Percentiles rank a stretch among this genome's conserved stretches.
Evolutionary conservation across 2,888 invertebrate genomes (phyloP).

Genomic region (Ennomos quercinarius): DNA sequence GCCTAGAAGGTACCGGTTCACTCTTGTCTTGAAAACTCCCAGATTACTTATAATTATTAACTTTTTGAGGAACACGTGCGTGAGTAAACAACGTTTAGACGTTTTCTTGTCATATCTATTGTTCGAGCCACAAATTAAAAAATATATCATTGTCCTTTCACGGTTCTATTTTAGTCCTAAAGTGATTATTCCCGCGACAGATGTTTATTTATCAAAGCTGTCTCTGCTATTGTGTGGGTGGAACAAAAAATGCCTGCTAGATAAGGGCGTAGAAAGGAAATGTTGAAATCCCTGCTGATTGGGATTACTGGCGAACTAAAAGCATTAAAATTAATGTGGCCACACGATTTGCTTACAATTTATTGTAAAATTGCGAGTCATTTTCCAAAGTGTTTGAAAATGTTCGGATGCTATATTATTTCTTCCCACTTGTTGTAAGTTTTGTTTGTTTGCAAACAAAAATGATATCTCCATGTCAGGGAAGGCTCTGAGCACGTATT

Average conservation of each 20-base stretch:
- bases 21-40: no score
- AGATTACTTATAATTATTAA: no score
- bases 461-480: no score
- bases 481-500: no score
- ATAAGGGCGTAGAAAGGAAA: slow-evolving; percentile 57
- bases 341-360: slow-evolving; percentile 16
- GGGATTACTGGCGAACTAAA: slow-evolving; percentile 74
- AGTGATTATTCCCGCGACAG: slow-evolving; percentile 45
- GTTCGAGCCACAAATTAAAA: slow-evolving; percentile 21
- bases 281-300: slow-evolving; percentile 70
- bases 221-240: slow-evolving; percentile 46
- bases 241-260: slow-evolving; percentile 47
- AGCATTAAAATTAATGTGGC: slow-evolving; percentile 24
- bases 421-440: no score
- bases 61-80: no score
- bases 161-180: slow-evolving; percentile 43
- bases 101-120: slow-evolving; percentile 5
- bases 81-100: not conserved
- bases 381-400: no score
- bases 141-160: slow-evolving; percentile 18
- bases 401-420: no score
- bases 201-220: slow-evolving; percentile 55
- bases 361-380: no score
- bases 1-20: no score
- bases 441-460: no score